Base-by-base conservation (phyloP, 2,888 invertebrate genomes). In the Schrankia costaestrigalis region DNA sequence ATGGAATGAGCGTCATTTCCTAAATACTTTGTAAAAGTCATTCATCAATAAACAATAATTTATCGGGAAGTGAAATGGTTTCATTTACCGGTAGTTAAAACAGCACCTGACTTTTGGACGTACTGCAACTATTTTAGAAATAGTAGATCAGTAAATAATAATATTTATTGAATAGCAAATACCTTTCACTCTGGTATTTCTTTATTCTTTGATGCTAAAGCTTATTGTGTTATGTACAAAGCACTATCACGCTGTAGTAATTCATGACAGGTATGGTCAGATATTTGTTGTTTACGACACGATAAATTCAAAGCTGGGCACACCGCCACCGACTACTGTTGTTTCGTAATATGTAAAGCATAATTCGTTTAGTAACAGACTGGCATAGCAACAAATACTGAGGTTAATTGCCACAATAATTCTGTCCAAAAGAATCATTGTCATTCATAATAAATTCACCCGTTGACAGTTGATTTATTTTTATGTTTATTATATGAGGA, bases 231-330 rank as follows among this genome's bases (percentile, higher is more conserved):
- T 52, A 45, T 49, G 57, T 37, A 32, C 35, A 45, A 54, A 56
- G 46, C 58, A 40, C 32, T 36, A 39, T 47, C 44, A 32, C 28
- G 41, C 43, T 56, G 51, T 55, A 53, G 45, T 47, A 49, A 29
- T 40, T 35, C 22, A 41, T 33, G 31, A 33, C 36, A 27, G 27
- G 43, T 44, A 46, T 48, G 44, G 47, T 34, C 38, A 46, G 39
- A 36, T 41, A 35, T 44, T 50, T 48, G 35, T 28, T 51, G 54
- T 67, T 71, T 67, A 68, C 48, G 60, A 58, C 40, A 46, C 41
- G 37, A 58, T 67, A 57, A 64, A 71, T 68, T 63, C 37, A 50
- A 35, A 39, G 36, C 42, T 31, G 33, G 46, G 46, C 51, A 48
- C 32, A 42, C 35, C 24, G 42, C 46, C 50, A 41, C 33, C 13